Evolutionary conservation across 2,888 invertebrate species (phyloP).

Genomic region (Hybos culiciformis): DNA sequence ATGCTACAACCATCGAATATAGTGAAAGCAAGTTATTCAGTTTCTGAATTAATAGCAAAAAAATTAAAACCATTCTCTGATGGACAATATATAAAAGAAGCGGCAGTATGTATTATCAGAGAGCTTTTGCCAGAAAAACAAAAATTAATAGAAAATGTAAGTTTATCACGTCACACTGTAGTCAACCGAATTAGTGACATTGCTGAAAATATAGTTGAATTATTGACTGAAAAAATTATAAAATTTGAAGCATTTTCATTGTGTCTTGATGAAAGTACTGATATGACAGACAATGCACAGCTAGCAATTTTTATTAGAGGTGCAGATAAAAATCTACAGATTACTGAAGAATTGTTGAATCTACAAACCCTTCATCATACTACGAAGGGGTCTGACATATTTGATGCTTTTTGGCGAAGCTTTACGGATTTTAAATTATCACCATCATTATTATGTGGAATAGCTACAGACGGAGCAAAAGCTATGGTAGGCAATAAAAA

Average conservation of each 20-base stretch:
- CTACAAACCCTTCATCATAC: neutral
- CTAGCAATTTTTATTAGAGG: slow-evolving; percentile 1
- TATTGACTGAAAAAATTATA: neutral
- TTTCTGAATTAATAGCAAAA: slow-evolving; percentile 1
- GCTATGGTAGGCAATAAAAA: neutral
- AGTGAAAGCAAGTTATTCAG: neutral
- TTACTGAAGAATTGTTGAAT: neutral
- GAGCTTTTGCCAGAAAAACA: neutral
- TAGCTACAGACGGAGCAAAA: neutral
- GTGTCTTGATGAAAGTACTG: neutral
- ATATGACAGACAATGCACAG: slow-evolving; percentile 1
- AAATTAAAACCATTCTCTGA: slow-evolving; percentile 2
- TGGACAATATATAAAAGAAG: neutral
- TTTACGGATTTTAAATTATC: slow-evolving; percentile 1
- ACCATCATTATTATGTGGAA: neutral
- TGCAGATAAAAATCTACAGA: slow-evolving; percentile 1
- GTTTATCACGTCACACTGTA: neutral
- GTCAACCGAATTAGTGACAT: slow-evolving; percentile 1
- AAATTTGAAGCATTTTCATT: neutral
- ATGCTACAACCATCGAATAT: neutral
- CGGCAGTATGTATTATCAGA: neutral
- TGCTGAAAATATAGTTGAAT: neutral
- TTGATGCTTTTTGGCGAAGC: neutral
- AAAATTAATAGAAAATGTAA: neutral
- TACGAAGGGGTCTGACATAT: neutral